Conservation (phyloP, 2,113 vertebrate species). For the Dicaeum eximium region DNA sequence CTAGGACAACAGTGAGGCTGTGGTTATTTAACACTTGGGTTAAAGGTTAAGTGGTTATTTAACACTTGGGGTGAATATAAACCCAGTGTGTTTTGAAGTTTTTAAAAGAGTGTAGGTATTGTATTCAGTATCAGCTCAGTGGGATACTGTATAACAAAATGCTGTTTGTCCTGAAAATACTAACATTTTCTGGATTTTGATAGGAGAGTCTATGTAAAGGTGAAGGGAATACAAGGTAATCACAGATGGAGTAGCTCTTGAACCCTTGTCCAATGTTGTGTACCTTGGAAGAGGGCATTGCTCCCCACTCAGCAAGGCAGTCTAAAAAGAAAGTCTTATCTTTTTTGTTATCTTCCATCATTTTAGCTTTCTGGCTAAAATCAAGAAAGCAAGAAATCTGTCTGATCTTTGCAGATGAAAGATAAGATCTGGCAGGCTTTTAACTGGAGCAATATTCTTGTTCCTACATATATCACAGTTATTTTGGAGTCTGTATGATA, state of each 20-base stretch:
- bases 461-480: constrained; percentile 35
- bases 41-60: not conserved
- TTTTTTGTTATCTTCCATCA: not conserved
- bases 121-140: not conserved
- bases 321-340: not conserved
- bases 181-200: not conserved
- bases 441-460: constrained; percentile 9
- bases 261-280: not conserved
- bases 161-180: not conserved
- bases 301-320: not conserved
- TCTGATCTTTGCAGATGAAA: constrained; percentile 7
- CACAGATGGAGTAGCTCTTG: not conserved
- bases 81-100: not conserved
- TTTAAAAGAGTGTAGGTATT: not conserved
- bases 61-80: not conserved
- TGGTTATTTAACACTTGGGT: not conserved
- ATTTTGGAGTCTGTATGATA: constrained; percentile 23
- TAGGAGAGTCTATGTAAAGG: not conserved
- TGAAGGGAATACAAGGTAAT: not conserved
- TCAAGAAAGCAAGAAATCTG: constrained; percentile 2
- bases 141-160: not conserved
- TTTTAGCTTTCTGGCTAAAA: not conserved
- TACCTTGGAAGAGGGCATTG: not conserved
- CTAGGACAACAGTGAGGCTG: not conserved
- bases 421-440: constrained; percentile 37